Conservation (phyloP, 2,888 invertebrate genomes). For the Habroteleia sp. region DNA sequence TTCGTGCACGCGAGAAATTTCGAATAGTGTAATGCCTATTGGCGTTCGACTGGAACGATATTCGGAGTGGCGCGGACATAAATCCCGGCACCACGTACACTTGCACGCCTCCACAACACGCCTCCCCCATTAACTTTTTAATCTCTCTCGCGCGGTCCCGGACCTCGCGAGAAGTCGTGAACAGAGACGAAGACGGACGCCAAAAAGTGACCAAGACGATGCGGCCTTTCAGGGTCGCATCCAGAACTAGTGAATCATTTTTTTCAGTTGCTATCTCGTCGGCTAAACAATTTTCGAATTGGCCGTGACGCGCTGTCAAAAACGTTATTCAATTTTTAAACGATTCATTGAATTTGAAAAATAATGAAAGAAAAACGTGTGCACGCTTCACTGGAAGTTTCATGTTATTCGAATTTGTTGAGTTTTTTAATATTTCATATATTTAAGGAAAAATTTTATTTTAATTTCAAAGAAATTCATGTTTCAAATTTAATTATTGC, state of each 20-base stretch:
- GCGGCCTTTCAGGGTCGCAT: conserved; percentile 67
- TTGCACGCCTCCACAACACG: conserved; percentile 80
- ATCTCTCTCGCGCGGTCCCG: conserved; percentile 73
- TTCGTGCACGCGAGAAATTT: conserved; percentile 72
- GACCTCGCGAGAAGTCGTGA: conserved; percentile 66
- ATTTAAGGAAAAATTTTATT: too few species aligned
- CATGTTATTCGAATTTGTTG: too few species aligned
- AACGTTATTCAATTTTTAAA: too few species aligned
- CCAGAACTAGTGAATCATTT: conserved; percentile 70
- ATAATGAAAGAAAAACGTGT: too few species aligned
- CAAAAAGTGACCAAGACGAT: conserved; percentile 40
- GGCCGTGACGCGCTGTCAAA: too few species aligned
- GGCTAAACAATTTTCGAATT: neutral
- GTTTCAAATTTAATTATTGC: too few species aligned
- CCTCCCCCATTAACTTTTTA: conserved; percentile 81
- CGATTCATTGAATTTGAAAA: conserved; percentile 1
- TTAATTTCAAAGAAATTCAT: too few species aligned
- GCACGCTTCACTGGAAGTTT: too few species aligned
- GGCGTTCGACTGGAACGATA: conserved; percentile 78
- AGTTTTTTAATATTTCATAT: too few species aligned
- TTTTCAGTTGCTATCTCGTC: conserved; percentile 12
- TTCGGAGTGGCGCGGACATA: conserved; percentile 80
- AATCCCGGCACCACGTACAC: conserved; percentile 81
- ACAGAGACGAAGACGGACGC: conserved; percentile 50
- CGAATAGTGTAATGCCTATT: conserved; percentile 77